Conservation (phyloP, 2,113 vertebrate genomes). For the Murina feae region DNA sequence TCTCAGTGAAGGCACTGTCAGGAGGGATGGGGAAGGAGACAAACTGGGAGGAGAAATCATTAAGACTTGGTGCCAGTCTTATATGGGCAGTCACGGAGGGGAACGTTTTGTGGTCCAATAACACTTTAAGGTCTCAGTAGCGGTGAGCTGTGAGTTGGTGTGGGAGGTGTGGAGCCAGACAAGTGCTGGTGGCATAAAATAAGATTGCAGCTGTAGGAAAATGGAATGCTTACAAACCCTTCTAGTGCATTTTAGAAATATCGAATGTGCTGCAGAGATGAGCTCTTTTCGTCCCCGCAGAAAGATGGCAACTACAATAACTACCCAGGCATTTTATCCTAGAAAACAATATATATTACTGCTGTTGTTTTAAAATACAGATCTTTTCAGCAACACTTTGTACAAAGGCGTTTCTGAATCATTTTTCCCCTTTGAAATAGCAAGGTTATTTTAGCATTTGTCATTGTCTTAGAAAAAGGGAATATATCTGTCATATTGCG, state of each 20-base stretch:
- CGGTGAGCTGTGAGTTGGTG: not conserved
- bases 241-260: not conserved
- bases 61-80: not conserved
- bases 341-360: not conserved
- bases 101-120: not conserved
- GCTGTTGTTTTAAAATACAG: constrained; percentile 36
- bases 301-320: not conserved
- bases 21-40: not conserved
- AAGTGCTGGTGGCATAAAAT: not conserved
- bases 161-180: not conserved
- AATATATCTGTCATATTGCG: not conserved
- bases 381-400: constrained; percentile 19
- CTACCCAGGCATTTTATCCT: not conserved
- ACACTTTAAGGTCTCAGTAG: not conserved
- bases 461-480: not conserved
- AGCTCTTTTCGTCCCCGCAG: not conserved
- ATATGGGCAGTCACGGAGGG: not conserved
- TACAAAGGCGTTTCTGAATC: not conserved
- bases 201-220: not conserved
- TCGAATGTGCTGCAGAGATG: not conserved
- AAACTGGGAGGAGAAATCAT: not conserved
- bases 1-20: not conserved
- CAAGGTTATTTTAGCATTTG: constrained; percentile 1
- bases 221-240: not conserved
- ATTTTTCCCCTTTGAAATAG: not conserved